A percentile compares a stretch with the other conserved stretches of the same genome.
Evolutionary conservation across 1,140 invertebrate genomes (phyloP).

Genomic region (Leptoteleia sp.): DNA sequence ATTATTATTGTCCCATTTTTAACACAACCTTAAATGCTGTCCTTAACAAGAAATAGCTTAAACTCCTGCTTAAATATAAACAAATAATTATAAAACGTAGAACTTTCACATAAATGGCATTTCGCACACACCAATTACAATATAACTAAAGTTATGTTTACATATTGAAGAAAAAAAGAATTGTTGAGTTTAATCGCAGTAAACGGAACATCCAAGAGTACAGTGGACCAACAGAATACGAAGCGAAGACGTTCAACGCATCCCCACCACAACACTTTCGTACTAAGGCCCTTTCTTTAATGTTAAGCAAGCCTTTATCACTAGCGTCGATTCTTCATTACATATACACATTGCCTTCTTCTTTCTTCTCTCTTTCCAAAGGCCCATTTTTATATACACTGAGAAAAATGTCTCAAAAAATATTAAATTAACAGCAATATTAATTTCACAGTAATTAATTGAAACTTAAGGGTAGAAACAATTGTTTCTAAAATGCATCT

Average conservation of each 20-base stretch:
- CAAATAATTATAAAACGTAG: not conserved
- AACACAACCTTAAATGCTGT: slow-evolving; percentile 25
- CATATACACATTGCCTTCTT: slow-evolving; percentile 6
- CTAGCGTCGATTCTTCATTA: slow-evolving; percentile 41
- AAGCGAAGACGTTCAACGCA: slow-evolving; percentile 7
- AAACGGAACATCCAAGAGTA: slow-evolving; percentile 3
- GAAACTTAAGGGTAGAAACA: no score
- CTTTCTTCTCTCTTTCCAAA: slow-evolving; percentile 19
- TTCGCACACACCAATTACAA: no score
- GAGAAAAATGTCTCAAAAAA: no score
- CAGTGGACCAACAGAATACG: slow-evolving; percentile 10
- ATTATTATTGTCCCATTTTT: not conserved
- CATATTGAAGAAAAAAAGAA: no score
- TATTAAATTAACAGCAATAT: no score
- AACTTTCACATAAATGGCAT: no score
- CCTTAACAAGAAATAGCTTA: no score
- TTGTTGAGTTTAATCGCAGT: no score
- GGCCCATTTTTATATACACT: slow-evolving; percentile 13
- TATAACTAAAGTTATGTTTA: no score
- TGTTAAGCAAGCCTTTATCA: slow-evolving; percentile 34
- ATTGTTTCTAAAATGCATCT: no score
- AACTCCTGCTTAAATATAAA: no score
- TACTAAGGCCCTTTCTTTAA: slow-evolving; percentile 35
- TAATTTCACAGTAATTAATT: no score
- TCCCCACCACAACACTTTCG: slow-evolving; percentile 15